Evolutionary conservation across 2,113 vertebrate genomes (phyloP), one percentile per base, ranked within the genome.

Genomic region (Scophthalmus maximus): DNA sequence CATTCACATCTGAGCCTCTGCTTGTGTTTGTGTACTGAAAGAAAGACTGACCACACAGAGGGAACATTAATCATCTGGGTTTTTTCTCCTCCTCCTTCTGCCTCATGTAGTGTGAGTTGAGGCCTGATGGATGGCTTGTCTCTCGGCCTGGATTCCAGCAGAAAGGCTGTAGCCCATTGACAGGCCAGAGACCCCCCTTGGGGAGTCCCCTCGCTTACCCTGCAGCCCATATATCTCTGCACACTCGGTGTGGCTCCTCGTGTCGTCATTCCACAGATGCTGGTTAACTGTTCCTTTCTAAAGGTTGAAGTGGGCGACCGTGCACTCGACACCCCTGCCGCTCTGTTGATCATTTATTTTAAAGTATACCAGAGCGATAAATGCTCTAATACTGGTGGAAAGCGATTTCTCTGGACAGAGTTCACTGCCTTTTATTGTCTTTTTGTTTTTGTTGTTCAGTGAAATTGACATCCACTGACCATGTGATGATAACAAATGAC

Each of bases 41-140:
- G 70, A 87, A 71, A 68, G 84, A 76, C 77, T 84, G 87, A 82
- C 86, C 87, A 81, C 85, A 89, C 81, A 84, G 76, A 68, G 67
- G 68, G 65, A 56, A 74, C 90, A 91, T 93, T 89, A 87, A 92
- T 92, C 92, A 93, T 78, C 49, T 38, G 38, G 50, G 15, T 64
- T 74, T 76, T 46, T 42, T 70, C n/a, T n/a, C n/a, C n/a, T n/a
- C 18, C 62, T 30, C 80, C 68, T 47, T 26, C 25, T 12, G 42
- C 78, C 64, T 81, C 38, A 49, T 82, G 76, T 78, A 76, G 68
- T 86, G 72, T 53, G 56, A 84, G 75, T 90, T 83, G 83, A 88
- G 69, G 51, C 61, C 81, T 92, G 92, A 93, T 92, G 86, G 90
- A 93, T 92, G 86, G 78, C 69, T 85, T 26, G 51, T 85, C 81